Evolutionary conservation across 2,888 invertebrate genomes (phyloP).

Genomic region (Leucophenga maculata): DNA sequence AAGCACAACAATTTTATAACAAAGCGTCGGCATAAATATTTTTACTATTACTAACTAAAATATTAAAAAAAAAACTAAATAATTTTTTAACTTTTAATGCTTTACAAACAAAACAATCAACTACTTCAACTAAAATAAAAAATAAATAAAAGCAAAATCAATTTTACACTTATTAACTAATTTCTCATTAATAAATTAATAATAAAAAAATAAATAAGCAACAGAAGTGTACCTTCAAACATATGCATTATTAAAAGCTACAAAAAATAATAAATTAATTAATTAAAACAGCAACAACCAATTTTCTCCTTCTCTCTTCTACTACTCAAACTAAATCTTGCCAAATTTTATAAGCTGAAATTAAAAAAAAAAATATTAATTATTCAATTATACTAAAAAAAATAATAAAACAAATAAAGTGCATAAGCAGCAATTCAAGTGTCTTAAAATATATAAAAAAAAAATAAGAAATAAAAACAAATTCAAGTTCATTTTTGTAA

Average conservation of each 20-base stretch:
- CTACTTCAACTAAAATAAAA: constrained; percentile 14
- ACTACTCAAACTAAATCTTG: constrained; percentile 46
- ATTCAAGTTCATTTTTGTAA: constrained; percentile 29
- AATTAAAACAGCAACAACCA: constrained; percentile 29
- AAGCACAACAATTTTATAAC: constrained; percentile 29
- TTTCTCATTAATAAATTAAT: constrained; percentile 10
- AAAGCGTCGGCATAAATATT: background rate
- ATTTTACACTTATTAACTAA: constrained; percentile 1
- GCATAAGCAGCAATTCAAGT: constrained; percentile 60
- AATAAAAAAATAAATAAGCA: constrained; percentile 29
- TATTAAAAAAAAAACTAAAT: constrained; percentile 20
- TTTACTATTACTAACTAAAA: background rate
- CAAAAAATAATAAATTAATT: constrained; percentile 13
- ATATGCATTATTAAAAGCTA: constrained; percentile 21
- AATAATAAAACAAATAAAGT: constrained; percentile 41
- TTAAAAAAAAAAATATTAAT: constrained; percentile 13
- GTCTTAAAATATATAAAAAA: constrained; percentile 53
- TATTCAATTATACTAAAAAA: constrained; percentile 2
- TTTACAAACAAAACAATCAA: constrained; percentile 28
- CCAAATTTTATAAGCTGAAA: constrained; percentile 48
- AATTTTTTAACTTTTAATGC: constrained; percentile 36
- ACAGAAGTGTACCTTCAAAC: constrained; percentile 58
- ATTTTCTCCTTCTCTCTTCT: constrained; percentile 41
- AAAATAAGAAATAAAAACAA: constrained; percentile 34
- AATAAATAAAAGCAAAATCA: constrained; percentile 9